Conservation (phyloP, 2,888 invertebrate genomes). For the Drosophila rubida region DNA sequence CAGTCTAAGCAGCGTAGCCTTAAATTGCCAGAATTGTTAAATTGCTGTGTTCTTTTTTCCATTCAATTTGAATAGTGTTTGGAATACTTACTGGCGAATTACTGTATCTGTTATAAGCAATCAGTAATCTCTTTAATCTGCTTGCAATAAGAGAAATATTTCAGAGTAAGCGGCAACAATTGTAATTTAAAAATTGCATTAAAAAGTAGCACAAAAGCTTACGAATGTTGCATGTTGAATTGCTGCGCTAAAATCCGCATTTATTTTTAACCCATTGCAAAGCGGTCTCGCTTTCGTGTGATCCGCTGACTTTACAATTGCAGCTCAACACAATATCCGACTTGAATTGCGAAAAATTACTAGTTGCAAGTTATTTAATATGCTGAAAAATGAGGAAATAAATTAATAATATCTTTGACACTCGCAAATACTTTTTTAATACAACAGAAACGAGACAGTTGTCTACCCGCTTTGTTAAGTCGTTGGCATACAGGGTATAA, state of each 20-base stretch:
- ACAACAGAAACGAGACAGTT: neutral
- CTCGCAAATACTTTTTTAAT: no score
- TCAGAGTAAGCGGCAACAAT: neutral
- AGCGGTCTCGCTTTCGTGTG: neutral
- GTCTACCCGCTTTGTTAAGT: neutral
- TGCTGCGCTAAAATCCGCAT: neutral
- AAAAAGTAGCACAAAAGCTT: neutral
- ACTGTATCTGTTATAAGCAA: no score
- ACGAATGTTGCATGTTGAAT: neutral
- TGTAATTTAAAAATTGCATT: neutral
- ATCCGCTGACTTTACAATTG: conserved; percentile 11
- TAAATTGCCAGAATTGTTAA: conserved; percentile 11
- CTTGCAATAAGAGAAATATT: no score
- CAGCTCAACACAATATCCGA: neutral
- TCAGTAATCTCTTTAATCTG: no score
- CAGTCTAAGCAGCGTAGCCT: conserved; percentile 11
- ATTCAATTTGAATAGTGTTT: no score
- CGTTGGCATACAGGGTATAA: neutral
- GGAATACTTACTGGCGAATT: no score
- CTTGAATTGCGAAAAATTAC: neutral
- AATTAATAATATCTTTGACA: neutral
- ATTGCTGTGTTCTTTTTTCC: neutral
- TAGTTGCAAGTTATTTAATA: neutral
- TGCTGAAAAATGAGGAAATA: neutral
- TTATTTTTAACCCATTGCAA: neutral